A percentile compares a stretch with the other conserved stretches of the same genome.
These are phyloP conservation scores for Agriopis aurantiaria DNA, from an alignment of 2,888 invertebrate genomes.

Conservation along the genomic window DNA sequence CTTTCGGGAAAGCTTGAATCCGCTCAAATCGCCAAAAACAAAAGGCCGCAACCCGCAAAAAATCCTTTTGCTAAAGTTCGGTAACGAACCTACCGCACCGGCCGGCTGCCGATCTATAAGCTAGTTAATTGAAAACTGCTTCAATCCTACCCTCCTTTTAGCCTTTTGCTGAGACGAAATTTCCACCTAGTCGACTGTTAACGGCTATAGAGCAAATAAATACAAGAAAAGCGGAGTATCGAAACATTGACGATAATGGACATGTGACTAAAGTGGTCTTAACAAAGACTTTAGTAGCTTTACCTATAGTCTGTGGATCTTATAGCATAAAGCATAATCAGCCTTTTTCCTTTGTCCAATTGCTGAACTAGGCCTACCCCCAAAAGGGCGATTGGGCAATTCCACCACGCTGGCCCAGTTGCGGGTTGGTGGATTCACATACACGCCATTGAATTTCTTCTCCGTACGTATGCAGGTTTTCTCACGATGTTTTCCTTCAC, in stretches of 20 bases:
- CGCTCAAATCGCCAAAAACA: slow-evolving; percentile 17
- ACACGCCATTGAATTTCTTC: too few species aligned
- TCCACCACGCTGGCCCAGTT: too few species aligned
- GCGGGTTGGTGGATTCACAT: too few species aligned
- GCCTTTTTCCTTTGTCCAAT: too few species aligned
- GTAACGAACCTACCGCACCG: slow-evolving; percentile 26
- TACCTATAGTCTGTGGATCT: too few species aligned
- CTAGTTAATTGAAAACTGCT: slow-evolving; percentile 35
- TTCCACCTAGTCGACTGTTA: slow-evolving; percentile 1
- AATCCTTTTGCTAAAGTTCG: slow-evolving; percentile 21
- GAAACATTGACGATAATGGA: background rate
- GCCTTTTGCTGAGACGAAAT: slow-evolving; percentile 12
- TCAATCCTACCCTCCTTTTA: slow-evolving; percentile 15
- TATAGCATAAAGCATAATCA: too few species aligned
- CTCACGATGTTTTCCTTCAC: too few species aligned
- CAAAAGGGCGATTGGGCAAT: too few species aligned
- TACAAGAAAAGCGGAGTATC: background rate
- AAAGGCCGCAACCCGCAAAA: slow-evolving; percentile 12
- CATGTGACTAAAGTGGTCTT: too few species aligned
- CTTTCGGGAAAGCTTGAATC: slow-evolving; percentile 1
- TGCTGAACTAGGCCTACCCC: too few species aligned
- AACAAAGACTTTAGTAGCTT: too few species aligned
- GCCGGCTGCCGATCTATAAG: slow-evolving; percentile 19
- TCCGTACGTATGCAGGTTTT: too few species aligned
- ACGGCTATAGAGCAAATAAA: slow-evolving; percentile 2